A percentile compares a stretch with the other conserved stretches of the same genome.
Conservation (phyloP, 37 sponge, comb jelly and placozoan genomes). For the Ephydatia muelleri region DNA sequence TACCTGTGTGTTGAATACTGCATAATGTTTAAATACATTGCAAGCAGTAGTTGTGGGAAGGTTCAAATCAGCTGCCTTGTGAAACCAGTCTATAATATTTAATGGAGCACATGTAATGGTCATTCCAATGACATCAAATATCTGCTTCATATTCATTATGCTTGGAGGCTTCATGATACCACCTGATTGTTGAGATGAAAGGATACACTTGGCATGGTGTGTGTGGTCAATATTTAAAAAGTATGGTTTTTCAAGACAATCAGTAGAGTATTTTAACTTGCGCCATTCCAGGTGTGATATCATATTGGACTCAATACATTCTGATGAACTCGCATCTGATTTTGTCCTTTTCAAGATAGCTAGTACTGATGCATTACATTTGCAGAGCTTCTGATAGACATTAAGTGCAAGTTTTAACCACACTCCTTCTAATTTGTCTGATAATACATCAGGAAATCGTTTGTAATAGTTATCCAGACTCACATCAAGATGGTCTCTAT, state of each 20-base stretch:
- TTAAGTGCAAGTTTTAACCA: neutral
- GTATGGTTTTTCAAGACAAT: too few relatives aligned
- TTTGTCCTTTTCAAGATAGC: neutral
- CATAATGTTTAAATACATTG: neutral
- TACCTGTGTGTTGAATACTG: neutral
- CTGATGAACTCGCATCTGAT: neutral
- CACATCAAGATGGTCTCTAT: neutral
- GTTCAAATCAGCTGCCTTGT: neutral
- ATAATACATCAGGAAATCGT: conserved; percentile 9
- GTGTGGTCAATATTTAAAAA: too few relatives aligned
- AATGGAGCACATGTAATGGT: neutral
- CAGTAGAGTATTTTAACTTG: neutral
- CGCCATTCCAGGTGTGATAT: neutral
- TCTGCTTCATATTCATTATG: neutral
- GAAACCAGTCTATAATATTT: neutral
- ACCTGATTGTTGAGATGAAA: too few relatives aligned
- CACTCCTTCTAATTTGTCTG: neutral
- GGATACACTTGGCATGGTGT: too few relatives aligned
- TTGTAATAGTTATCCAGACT: conserved; percentile 16
- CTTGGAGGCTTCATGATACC: too few relatives aligned
- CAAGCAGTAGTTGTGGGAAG: neutral
- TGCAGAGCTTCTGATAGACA: neutral
- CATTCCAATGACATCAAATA: neutral
- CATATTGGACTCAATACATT: neutral
- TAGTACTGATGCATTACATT: neutral